Evolutionary conservation across 2,888 invertebrate genomes (phyloP).

Genomic region (Dasysyrphus albostriatus): DNA sequence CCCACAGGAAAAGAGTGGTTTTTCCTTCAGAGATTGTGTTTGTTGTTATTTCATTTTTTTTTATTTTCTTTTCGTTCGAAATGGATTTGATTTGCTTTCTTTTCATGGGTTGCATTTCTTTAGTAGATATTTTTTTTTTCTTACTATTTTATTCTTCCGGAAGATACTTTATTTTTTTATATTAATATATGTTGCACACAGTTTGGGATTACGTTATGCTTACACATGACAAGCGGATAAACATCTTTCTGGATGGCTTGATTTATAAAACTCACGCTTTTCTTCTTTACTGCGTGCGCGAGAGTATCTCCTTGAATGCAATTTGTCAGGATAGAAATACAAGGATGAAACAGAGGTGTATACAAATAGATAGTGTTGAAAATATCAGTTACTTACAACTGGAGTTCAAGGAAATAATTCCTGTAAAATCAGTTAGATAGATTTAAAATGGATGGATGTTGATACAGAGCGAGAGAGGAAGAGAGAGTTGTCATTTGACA

Average conservation of each 20-base stretch:
- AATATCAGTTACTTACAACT: constrained; percentile 35
- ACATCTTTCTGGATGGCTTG: constrained; percentile 50
- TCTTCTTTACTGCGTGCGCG: neutral
- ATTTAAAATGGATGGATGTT: neutral
- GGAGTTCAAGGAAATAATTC: neutral
- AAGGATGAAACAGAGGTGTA: constrained; percentile 2
- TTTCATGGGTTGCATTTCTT: constrained; percentile 28
- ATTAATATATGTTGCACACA: constrained; percentile 60
- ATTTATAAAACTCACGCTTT: constrained; percentile 8
- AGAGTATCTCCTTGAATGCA: constrained; percentile 43
- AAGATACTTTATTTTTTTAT: constrained; percentile 6
- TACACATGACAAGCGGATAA: constrained; percentile 72
- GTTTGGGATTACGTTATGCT: constrained; percentile 72
- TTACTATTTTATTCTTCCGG: neutral
- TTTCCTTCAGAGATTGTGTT: constrained; percentile 12
- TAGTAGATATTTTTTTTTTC: neutral
- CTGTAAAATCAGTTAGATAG: neutral
- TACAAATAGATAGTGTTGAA: constrained; percentile 12
- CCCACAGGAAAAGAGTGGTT: constrained; percentile 3
- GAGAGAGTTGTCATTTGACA: too few species aligned
- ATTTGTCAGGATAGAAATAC: constrained; percentile 59
- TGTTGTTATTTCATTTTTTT: neutral
- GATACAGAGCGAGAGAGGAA: too few species aligned
- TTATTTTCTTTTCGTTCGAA: constrained; percentile 22
- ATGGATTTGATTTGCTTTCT: constrained; percentile 58